phyloP scores from a whole-genome alignment of 2,113 vertebrate genomes.

The Strigops habroptila region DNA sequence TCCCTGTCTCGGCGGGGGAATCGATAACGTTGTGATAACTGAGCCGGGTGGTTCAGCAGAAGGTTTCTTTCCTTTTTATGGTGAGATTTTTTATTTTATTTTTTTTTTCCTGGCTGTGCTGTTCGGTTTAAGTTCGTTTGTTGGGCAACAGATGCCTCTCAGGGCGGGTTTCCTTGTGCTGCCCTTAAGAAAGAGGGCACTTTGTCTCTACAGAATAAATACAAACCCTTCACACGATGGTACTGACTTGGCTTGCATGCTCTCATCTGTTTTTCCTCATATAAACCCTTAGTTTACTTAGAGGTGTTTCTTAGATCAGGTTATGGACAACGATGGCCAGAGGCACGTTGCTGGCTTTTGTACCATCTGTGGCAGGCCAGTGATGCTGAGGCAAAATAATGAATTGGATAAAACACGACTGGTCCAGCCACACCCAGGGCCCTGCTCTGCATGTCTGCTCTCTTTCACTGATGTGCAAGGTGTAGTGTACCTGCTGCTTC shows the following conservation, averaged over 20 bases:
- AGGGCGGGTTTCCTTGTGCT: neutral
- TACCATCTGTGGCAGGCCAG: fast-evolving
- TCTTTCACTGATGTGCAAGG: neutral
- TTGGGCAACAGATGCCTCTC: neutral
- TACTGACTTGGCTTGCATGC: neutral
- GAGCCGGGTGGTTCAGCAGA: neutral
- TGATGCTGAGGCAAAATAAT: neutral
- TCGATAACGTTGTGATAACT: neutral
- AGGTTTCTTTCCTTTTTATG: neutral
- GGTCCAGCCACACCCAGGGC: conserved; percentile 38
- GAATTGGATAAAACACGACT: neutral
- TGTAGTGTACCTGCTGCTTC: neutral
- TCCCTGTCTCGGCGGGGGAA: neutral
- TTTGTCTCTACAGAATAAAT: neutral
- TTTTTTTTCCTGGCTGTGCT: neutral
- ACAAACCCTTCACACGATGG: neutral
- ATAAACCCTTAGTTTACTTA: neutral
- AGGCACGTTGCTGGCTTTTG: neutral
- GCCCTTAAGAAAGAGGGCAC: neutral
- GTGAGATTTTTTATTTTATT: neutral
- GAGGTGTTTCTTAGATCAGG: neutral
- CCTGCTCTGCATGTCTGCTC: neutral
- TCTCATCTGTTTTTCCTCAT: neutral
- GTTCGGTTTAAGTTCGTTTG: neutral
- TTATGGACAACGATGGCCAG: neutral